Percentiles rank a stretch among this genome's conserved stretches.
phyloP scores from a whole-genome alignment of 2,797 vertebrate genomes.

The Galaxias olidus region DNA sequence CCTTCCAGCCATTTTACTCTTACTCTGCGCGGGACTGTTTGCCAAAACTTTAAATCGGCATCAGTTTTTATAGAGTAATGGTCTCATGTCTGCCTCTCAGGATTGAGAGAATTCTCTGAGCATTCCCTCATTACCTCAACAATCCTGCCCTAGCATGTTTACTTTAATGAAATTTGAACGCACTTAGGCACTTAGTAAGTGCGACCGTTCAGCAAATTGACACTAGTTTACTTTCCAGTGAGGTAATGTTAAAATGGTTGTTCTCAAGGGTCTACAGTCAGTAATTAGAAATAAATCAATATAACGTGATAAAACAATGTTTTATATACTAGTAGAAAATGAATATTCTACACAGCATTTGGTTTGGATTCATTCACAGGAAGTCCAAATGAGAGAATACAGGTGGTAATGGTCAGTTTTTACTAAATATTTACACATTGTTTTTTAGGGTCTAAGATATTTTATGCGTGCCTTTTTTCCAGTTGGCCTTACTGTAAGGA shows the following conservation, averaged over 20 bases:
- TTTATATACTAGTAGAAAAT: neutral
- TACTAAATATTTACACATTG: slow-evolving; percentile 17
- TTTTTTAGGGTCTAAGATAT: no score
- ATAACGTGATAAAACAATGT: no score
- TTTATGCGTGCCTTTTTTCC: no score
- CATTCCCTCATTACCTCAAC: slow-evolving; percentile 51
- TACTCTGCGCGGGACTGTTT: slow-evolving; percentile 33
- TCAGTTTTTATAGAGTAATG: slow-evolving; percentile 46
- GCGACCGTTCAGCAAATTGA: slow-evolving; percentile 14
- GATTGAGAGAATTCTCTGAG: slow-evolving; percentile 51
- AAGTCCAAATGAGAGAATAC: slow-evolving; percentile 22
- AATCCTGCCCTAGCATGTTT: slow-evolving; percentile 35
- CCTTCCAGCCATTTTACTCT: slow-evolving; percentile 36
- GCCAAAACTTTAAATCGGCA: slow-evolving; percentile 31
- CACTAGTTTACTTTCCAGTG: slow-evolving; percentile 7
- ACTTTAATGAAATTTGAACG: slow-evolving; percentile 48
- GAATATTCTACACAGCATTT: neutral
- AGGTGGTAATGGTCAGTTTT: slow-evolving; percentile 28
- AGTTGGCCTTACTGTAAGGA: no score
- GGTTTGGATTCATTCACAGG: slow-evolving; percentile 15
- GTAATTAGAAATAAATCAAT: neutral
- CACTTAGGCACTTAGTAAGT: slow-evolving; percentile 20
- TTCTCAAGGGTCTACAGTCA: slow-evolving; percentile 15
- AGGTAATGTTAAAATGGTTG: slow-evolving; percentile 5
- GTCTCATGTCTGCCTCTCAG: slow-evolving; percentile 53